Conservation (phyloP, 2,113 vertebrate genomes). For the Muntiacus reevesi region DNA sequence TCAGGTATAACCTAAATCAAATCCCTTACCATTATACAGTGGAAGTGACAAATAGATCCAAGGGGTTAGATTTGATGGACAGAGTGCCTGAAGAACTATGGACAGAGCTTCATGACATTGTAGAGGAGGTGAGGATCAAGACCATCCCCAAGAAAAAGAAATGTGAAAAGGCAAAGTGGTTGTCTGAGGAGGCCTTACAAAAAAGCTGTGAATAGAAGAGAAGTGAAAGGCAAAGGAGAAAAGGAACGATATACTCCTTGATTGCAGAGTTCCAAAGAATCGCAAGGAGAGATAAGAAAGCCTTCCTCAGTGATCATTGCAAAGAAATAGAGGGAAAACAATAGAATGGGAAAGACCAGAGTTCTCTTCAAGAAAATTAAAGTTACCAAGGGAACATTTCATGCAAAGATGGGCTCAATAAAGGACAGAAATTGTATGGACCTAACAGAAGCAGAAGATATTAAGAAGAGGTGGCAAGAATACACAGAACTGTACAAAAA, state of each 20-base stretch:
- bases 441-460: no score
- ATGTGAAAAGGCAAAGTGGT: background rate
- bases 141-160: background rate
- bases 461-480: no score
- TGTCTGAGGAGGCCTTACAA: background rate
- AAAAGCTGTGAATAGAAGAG: background rate
- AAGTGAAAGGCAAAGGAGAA: background rate
- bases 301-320: no score
- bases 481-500: no score
- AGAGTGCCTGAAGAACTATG: background rate
- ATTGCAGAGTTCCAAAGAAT: background rate
- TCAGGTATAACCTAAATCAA: background rate
- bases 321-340: no score
- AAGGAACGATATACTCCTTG: background rate
- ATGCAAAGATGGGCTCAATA: no score
- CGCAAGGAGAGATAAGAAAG: no score
- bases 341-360: no score
- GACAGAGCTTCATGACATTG: background rate
- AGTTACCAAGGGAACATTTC: no score
- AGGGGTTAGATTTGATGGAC: background rate
- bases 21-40: background rate
- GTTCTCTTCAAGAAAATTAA: no score
- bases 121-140: background rate
- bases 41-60: background rate
- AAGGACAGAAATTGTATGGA: no score